Evolutionary conservation across 2,113 vertebrate species (phyloP).

Genomic region (Chiloscyllium plagiosum): DNA sequence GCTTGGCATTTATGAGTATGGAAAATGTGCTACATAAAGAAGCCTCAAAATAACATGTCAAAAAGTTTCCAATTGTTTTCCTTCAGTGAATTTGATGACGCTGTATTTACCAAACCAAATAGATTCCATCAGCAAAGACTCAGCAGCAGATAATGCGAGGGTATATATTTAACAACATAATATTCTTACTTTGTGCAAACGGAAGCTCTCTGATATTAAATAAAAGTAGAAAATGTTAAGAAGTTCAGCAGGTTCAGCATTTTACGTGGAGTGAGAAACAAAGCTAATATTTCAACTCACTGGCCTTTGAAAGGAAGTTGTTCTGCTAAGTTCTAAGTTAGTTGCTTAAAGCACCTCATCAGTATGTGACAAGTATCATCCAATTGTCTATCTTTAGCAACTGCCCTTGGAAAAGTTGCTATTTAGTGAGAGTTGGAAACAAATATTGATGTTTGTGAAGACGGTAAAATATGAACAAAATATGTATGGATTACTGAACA

Average conservation of each 20-base stretch:
- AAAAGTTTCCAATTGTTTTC: not conserved
- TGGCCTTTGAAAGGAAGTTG: not conserved
- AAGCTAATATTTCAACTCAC: not conserved
- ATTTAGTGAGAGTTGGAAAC: not conserved
- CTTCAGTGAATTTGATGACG: not conserved
- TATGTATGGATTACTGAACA: not conserved
- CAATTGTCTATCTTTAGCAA: not conserved
- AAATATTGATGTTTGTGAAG: not conserved
- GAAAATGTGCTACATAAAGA: not conserved
- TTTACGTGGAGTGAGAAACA: not conserved
- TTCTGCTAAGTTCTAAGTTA: not conserved
- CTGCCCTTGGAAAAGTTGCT: not conserved
- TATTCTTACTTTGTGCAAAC: not conserved
- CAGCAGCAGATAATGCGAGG: not conserved
- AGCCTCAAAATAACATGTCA: not conserved
- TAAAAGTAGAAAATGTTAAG: not conserved
- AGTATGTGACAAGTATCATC: not conserved
- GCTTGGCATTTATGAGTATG: not conserved
- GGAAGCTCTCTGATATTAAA: not conserved
- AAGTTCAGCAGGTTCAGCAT: not conserved
- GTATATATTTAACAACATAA: not conserved
- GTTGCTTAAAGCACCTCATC: not conserved
- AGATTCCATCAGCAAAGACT: not conserved
- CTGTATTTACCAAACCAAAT: not conserved
- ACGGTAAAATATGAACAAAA: not conserved